Evolutionary conservation across 2,797 vertebrate species (phyloP), one percentile per base, ranked within the genome.

Genomic region (Melanotaenia parkinsoni): DNA sequence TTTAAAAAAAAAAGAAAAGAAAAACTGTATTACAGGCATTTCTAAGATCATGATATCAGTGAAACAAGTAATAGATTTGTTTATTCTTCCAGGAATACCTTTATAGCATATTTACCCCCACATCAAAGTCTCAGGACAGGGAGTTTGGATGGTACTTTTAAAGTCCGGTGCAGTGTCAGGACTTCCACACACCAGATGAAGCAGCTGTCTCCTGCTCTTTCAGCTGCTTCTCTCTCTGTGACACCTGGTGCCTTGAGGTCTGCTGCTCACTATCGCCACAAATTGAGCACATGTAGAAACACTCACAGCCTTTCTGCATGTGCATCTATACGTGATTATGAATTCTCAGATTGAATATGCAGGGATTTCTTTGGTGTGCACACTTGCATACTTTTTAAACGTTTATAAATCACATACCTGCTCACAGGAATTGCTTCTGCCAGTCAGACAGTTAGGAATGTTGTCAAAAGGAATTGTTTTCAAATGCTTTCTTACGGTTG

Each of bases 211-310:
- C 18, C 72, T 32, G 10, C 58, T 78, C 60, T 76, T 83, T 94
- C 91, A 93, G 91, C 92, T 94, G 89, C 89, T 89, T 88, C 65
- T 67, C 65, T 73, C 58, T 61, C 60, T 61, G 54, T 87, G 88
- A 88, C 92, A 94, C 88, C 89, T 90, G 90, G 89, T 92, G 89
- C 90, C 90, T 77, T 18, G 11, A 58, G 75, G 88, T 92, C 89
- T 91, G 79, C 83, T 81, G 67, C n/a, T 85, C 63, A 54, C 66
- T 68, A 61, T 74, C 70, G 54, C 45, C 63, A 58, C 73, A 66
- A 10, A 70, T 6, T 37, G 56, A 63, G 70, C 56, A 77, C 74
- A 67, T 33, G 53, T 75, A 88, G 63, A 51, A 72, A 74, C 57
- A 76, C 61, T 74, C 68, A 79, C 24, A 50, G 10, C 12, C 56